Evolutionary conservation across 2,113 vertebrate genomes (phyloP).

Genomic region (Zingel zingel): DNA sequence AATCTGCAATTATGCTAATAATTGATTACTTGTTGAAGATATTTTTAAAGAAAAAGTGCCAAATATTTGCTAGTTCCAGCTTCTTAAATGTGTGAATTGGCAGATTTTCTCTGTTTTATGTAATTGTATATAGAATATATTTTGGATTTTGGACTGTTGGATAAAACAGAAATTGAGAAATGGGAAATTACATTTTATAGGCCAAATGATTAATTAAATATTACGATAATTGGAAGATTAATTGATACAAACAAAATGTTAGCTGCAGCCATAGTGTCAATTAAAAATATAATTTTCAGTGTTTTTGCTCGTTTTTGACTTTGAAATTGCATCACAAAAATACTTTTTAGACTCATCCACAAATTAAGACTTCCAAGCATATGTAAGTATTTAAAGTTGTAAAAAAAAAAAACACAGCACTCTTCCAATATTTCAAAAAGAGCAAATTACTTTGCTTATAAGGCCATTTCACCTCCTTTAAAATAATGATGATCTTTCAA

Average conservation of each 20-base stretch:
- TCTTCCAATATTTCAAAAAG: not conserved
- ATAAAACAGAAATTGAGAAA: not conserved
- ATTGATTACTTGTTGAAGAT: too few species aligned
- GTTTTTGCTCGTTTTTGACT: not conserved
- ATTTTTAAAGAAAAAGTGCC: too few species aligned
- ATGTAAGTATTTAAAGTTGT: not conserved
- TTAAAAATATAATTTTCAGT: too few species aligned
- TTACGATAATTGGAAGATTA: too few species aligned
- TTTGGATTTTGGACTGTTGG: not conserved
- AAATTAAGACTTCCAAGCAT: not conserved
- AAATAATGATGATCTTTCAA: constrained; percentile 60
- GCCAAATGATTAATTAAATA: too few species aligned
- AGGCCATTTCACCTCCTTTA: not conserved
- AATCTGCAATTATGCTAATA: too few species aligned
- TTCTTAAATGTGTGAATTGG: too few species aligned
- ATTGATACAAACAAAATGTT: too few species aligned
- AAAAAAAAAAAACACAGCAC: not conserved
- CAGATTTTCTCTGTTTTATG: not conserved
- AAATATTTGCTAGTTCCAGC: not conserved
- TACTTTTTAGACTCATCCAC: too few species aligned
- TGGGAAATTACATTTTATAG: too few species aligned
- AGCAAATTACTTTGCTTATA: constrained; percentile 23
- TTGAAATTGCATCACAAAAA: not conserved
- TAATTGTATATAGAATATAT: not conserved
- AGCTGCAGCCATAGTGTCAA: too few species aligned